These are phyloP conservation scores for Craterocephalus amniculus DNA, from an alignment of 2,797 vertebrate species.

Conservation along the genomic window DNA sequence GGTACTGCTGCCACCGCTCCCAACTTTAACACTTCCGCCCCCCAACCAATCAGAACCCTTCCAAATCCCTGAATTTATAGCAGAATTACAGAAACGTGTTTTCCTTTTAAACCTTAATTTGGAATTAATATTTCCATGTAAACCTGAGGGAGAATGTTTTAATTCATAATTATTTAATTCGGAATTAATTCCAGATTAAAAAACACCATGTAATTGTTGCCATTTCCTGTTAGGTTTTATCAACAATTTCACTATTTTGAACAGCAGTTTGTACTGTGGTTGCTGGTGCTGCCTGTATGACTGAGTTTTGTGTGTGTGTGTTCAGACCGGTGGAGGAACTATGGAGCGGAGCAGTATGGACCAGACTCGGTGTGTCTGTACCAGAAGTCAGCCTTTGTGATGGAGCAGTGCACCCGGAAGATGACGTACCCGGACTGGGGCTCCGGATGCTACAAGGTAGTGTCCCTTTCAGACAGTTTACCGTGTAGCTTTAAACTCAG, in stretches of 20 bases:
- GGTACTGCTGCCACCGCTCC: slow-evolving; percentile 69
- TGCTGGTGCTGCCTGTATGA: not conserved
- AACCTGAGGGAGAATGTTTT: too few species aligned
- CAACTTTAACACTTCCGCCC: not conserved
- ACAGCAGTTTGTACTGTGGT: not conserved
- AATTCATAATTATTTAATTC: too few species aligned
- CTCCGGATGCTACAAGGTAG: slow-evolving; percentile 95
- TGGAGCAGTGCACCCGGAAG: slow-evolving; percentile 92
- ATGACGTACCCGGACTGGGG: slow-evolving; percentile 97
- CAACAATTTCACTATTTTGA: not conserved
- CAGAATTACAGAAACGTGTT: too few species aligned
- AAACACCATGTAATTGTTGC: too few species aligned
- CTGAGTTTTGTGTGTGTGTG: not conserved
- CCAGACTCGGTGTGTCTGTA: slow-evolving; percentile 91
- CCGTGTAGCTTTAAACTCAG: too few species aligned
- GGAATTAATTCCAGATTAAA: too few species aligned
- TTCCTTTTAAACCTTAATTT: too few species aligned
- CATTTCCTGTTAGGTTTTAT: too few species aligned
- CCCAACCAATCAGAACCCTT: not conserved
- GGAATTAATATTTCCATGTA: too few species aligned
- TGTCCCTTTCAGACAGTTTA: not conserved
- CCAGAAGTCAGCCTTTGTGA: slow-evolving; percentile 93
- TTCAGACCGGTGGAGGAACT: slow-evolving; percentile 92
- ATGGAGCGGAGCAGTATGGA: slow-evolving; percentile 94
- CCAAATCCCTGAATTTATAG: too few species aligned